Base-by-base conservation (phyloP, 30 jellyfish, hydroid and myxozoan genomes). In the Rhopilema esculentum region DNA sequence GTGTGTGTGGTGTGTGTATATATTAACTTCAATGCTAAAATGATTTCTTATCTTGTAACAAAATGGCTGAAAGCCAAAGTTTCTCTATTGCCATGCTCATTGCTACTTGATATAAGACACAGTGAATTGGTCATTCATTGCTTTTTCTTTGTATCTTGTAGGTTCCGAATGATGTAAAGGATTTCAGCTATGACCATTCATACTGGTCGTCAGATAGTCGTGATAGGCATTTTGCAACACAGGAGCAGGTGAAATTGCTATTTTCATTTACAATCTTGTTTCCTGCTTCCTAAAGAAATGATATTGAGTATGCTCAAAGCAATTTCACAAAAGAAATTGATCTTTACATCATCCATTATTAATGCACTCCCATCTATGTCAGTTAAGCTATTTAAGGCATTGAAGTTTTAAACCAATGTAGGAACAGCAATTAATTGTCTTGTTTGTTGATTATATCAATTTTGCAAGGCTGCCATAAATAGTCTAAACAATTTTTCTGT, bases 161-260 rank as follows among this genome's bases (percentile, higher is more conserved):
- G 95, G 77, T 50, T 68, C 87, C 92, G 30, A 62, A 75, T 68
- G 98, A 94, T 81, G 83, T 94, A 6, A 94, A 94, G 75, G 98
- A 94, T 80, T 94, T 94, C 91, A 84, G 94, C 22, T 94, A 28
- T 81, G 98, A 94, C 79, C 96, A 88, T 72, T 94, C 98, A 52
- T 94, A 94, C 83, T 94, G 98, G 98, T 94, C 98, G 20, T 89
- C 94, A 8, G 98, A 94, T 69, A 94, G 98, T 79, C 91, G 96
- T n/a, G 97, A 88, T 69, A 80, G 75, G 65, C 96, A 94, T 77
- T 94, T 94, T 82, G 94, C 98, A n/a, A 94, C 95, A 12, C 98
- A 94, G 69, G 97, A 84, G 88, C 98, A 94, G 98, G 98, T 94
- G 87, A 74, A 53, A 51, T 62, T 61, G 69, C 32, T 18, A 40